phyloP scores from a whole-genome alignment of 1,140 invertebrate species.

The Bradysia coprophila region DNA sequence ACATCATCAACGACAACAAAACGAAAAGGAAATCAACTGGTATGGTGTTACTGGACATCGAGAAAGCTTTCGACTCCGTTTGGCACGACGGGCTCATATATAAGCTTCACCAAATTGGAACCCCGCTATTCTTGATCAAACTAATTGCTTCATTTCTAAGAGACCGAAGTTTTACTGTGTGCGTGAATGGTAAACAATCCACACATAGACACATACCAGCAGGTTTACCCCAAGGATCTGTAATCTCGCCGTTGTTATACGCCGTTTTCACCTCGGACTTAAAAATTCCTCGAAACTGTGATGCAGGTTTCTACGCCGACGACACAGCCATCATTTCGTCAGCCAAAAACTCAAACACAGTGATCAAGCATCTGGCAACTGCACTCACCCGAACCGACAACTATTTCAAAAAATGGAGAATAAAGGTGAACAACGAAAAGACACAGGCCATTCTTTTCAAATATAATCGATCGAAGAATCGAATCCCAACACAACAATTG shows the following conservation, averaged over 20 bases:
- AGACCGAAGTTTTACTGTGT: neutral
- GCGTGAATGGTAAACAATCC: neutral
- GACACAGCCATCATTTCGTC: conserved; percentile 6
- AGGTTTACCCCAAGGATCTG: conserved; percentile 6
- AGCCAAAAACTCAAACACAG: neutral
- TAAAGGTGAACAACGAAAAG: neutral
- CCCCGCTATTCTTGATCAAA: neutral
- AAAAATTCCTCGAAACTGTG: neutral
- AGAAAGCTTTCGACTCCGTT: too few relatives aligned
- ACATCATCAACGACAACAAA: too few relatives aligned
- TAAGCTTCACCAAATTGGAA: neutral
- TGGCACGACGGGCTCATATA: neutral
- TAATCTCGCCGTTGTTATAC: neutral
- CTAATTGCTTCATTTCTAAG: neutral
- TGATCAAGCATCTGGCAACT: neutral
- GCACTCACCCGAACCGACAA: neutral
- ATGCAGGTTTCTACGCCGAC: neutral
- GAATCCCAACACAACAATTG: neutral
- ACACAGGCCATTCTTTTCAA: neutral
- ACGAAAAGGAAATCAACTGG: too few relatives aligned
- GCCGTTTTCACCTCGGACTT: neutral
- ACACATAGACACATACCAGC: neutral
- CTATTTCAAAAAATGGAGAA: neutral
- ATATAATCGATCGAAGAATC: neutral
- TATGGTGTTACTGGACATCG: too few relatives aligned